Evolutionary conservation across 2,797 vertebrate genomes (phyloP), one percentile per base, ranked within the genome.

Genomic region (Gymnothorax reevesii): DNA sequence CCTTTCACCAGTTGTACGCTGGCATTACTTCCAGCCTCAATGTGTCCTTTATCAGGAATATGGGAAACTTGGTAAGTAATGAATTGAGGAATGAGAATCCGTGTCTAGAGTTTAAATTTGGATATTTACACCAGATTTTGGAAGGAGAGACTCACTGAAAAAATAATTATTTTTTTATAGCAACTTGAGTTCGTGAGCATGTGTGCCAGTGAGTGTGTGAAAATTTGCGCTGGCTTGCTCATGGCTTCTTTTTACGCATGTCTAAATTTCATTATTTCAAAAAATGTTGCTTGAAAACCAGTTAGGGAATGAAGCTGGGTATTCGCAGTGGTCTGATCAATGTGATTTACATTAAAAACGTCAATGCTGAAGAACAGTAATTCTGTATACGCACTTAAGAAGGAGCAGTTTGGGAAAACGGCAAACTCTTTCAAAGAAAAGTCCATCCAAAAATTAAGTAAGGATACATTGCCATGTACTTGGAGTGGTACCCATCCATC

Each of bases 311-410:
- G 15, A 5, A 49, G 33, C 73, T 49, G 33, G 73, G 52, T 54
- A 54, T 52, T 55, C 8, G 52, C 77, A 55, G 7, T 7, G 33
- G 42, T 42, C 7, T 17, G 17, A 55, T 80, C 55, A 80, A 54
- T 80, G 77, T n/a, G 77, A 80, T 55, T 80, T 55, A n/a, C 52
- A 66, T 66, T 66, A 64, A 64, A 66, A 66, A 25, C 64, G 25
- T 66, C 25, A n/a, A 66, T 66, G 64, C 22, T 42, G 4, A 80
- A 80, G 49, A 49, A 54, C n/a, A 80, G 2, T 20, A 55, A 22
- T 54, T 8, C 77, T 54, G 54, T 55, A 55, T 80, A 17, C 54
- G 77, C 42, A 54, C 52, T n/a, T 7, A 52, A 80, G 54, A 22
- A 6, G 49, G 49, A 80, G 13, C 52, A 12, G 17, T 2, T 8